Base-by-base conservation (phyloP, 2,888 invertebrate genomes). In the Drosophila flavopinicola region DNA sequence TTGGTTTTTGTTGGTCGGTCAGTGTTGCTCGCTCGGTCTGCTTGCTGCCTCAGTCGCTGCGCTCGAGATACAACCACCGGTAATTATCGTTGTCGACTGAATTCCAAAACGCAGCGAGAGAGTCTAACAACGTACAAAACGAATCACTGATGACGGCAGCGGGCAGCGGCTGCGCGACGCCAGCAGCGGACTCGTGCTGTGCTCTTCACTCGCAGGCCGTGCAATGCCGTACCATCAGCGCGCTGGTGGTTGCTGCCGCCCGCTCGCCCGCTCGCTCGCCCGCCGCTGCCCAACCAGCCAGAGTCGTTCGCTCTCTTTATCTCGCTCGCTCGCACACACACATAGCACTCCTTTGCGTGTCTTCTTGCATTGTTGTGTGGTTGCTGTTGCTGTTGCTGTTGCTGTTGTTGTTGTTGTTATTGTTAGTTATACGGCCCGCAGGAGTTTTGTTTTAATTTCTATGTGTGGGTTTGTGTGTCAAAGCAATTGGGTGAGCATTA, bases 51-150 rank as follows among this genome's bases (percentile, higher is more conserved):
- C 83, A 67, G 76, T 77, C 75, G 83, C 78, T 65, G 77, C 85
- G 86, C 76, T 84, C 67, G 67, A 72, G 89, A 88, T 90, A 90
- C 88, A 89, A 89, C 90, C 90, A 90, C 88, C 89, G 87, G 90
- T 90, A 90, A 90, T 90, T 90, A 90, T 90, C 88, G 87, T 89
- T 89, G 88, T 80, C 89, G 90, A 90, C 90, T 90, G 88, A 89
- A 89, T 89, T 88, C 85, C 87, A 77, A 88, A 89, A 89, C 87
- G 88, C 85, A 87, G 85, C 88, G 88, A 88, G 90, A 89, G 90
- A 87, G 87, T 78, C 84, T 77, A 74, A 72, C 78, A 85, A 84
- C 85, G 82, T 73, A 82, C 78, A 75, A 83, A 86, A 80, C 82
- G 82, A 83, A 83, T 82, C 86, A 75, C 73, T 75, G 80, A 73